These are phyloP conservation scores for Solenodon paradoxus DNA, from an alignment of 2,113 vertebrate genomes.

Conservation along the genomic window DNA sequence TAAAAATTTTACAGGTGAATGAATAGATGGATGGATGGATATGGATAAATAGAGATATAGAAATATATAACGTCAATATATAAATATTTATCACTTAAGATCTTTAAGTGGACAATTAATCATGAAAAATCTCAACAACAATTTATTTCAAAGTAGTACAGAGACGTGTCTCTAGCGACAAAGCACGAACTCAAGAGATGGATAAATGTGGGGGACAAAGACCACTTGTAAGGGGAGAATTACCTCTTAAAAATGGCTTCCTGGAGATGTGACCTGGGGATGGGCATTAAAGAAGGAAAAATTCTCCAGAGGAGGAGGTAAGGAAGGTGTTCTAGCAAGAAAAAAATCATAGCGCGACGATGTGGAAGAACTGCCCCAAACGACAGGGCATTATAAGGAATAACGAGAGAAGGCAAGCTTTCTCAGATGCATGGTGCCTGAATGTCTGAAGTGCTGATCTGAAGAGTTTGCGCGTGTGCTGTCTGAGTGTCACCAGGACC, in stretches of 20 bases:
- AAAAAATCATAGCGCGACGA: neutral
- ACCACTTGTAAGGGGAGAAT: too few relatives aligned
- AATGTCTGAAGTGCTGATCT: too few relatives aligned
- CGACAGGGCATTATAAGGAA: fast-evolving
- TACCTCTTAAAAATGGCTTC: neutral
- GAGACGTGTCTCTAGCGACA: neutral
- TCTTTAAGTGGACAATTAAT: neutral
- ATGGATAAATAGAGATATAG: too few relatives aligned
- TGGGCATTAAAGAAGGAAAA: neutral
- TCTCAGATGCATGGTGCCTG: neutral
- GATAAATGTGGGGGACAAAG: neutral
- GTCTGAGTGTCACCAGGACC: neutral
- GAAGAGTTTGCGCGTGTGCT: neutral
- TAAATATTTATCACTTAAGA: too few relatives aligned
- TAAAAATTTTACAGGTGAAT: neutral
- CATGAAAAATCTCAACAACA: neutral
- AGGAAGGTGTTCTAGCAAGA: too few relatives aligned
- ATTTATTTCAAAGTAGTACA: neutral
- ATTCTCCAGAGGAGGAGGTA: neutral
- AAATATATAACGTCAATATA: neutral
- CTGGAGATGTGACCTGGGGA: neutral
- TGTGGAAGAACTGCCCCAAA: neutral
- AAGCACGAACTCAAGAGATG: neutral
- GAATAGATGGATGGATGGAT: too few relatives aligned
- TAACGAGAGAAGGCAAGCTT: fast-evolving